phyloP scores from a whole-genome alignment of 2,797 vertebrate genomes.

The Cossypha polioptera region DNA sequence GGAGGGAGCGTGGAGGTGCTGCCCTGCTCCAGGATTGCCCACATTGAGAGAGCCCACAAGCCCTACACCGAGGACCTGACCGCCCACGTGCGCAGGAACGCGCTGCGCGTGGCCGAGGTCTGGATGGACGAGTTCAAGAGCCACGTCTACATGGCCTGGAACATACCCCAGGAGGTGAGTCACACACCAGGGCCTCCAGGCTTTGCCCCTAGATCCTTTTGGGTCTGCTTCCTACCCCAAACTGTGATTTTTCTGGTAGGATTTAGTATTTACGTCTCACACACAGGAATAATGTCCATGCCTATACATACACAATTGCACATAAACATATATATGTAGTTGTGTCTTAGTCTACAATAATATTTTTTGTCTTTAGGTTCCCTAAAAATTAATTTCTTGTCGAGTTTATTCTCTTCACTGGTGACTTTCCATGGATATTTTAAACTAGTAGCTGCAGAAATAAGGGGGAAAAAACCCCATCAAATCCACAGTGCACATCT shows the following conservation, averaged over 20 bases:
- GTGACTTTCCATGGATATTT: not conserved
- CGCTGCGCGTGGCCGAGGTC: constrained; percentile 93
- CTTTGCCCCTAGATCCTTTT: not conserved
- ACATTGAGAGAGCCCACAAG: constrained; percentile 96
- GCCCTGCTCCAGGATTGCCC: constrained; percentile 93
- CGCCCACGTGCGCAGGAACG: constrained; percentile 90
- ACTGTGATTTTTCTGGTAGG: not conserved
- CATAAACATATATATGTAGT: not conserved
- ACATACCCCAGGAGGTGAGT: constrained; percentile 93
- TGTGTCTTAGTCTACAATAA: not conserved
- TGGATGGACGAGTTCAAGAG: constrained; percentile 99
- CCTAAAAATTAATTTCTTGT: not conserved
- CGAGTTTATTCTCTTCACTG: not conserved
- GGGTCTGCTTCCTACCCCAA: not conserved
- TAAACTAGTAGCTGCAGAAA: not conserved
- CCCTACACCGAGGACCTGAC: constrained; percentile 96
- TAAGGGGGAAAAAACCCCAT: not conserved
- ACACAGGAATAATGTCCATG: not conserved
- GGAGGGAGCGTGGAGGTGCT: constrained; percentile 95
- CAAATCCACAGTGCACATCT: not conserved
- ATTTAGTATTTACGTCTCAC: not conserved
- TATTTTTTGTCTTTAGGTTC: not conserved
- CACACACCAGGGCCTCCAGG: not conserved
- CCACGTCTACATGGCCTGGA: constrained; percentile 99
- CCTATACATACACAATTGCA: not conserved